phyloP scores from a whole-genome alignment of 2,113 vertebrate species.

The Climacteris rufus region DNA sequence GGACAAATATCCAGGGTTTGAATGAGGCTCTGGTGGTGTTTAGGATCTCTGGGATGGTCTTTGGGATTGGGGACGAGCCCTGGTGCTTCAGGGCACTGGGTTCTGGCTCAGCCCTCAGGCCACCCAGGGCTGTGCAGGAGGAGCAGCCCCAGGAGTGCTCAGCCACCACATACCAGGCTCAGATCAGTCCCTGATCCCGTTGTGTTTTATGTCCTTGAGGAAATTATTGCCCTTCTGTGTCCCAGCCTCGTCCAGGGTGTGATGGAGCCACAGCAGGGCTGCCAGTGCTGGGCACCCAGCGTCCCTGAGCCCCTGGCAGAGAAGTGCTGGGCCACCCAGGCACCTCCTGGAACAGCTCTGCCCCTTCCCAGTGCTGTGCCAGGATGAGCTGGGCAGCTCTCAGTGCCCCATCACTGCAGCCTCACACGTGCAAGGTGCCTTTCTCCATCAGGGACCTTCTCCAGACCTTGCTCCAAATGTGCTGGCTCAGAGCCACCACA shows the following conservation, averaged over 20 bases:
- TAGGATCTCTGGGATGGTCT: not conserved
- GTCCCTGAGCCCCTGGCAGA: rapidly evolving
- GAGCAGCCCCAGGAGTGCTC: not conserved
- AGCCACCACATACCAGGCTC: not conserved
- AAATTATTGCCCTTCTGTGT: not conserved
- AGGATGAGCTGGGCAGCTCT: not conserved
- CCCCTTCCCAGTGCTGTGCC: not conserved
- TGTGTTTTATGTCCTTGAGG: not conserved
- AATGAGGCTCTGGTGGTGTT: not conserved
- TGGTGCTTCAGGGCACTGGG: rapidly evolving
- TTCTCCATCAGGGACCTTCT: not conserved
- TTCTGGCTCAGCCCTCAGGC: not conserved
- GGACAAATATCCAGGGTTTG: not conserved
- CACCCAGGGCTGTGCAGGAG: not conserved
- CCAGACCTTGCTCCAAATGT: not conserved
- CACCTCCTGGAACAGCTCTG: not conserved
- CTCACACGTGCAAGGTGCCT: not conserved
- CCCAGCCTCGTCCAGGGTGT: rapidly evolving
- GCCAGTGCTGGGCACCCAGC: rapidly evolving
- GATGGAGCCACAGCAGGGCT: not conserved
- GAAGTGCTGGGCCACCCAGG: not conserved
- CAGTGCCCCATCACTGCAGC: not conserved
- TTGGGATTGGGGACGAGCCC: not conserved
- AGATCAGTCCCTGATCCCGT: not conserved
- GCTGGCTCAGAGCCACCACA: not conserved